phyloP scores from a whole-genome alignment of 2,113 vertebrate genomes.

The Notechis scutatus region DNA sequence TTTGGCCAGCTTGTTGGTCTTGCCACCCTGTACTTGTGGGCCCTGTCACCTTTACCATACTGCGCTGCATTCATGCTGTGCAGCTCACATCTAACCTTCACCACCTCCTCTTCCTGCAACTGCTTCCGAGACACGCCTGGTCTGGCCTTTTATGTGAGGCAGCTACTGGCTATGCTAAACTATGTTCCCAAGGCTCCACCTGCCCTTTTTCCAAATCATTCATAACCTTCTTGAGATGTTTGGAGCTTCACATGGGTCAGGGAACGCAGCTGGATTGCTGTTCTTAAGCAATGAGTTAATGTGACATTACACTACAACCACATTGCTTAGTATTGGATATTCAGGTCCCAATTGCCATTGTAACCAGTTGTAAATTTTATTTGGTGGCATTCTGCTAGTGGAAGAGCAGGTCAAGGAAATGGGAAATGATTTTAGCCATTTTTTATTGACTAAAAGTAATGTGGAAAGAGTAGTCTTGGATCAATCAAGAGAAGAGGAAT shows the following conservation, averaged over 20 bases:
- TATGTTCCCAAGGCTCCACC: not conserved
- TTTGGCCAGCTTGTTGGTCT: not conserved
- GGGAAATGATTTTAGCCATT: not conserved
- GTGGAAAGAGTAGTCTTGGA: not conserved
- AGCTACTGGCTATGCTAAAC: not conserved
- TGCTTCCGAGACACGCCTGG: not conserved
- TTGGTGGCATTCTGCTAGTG: not conserved
- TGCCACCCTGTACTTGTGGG: not conserved
- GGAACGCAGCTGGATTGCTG: not conserved
- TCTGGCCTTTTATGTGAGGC: not conserved
- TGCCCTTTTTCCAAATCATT: not conserved
- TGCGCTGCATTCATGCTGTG: not conserved
- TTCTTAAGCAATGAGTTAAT: not conserved
- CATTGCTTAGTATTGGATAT: not conserved
- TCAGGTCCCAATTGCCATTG: not conserved
- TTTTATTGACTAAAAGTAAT: not conserved
- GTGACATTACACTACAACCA: not conserved
- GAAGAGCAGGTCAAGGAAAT: not conserved
- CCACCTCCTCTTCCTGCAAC: not conserved
- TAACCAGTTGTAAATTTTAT: not conserved
- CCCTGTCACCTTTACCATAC: not conserved
- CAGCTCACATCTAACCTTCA: not conserved
- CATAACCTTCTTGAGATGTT: not conserved
- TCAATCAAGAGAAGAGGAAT: not conserved
- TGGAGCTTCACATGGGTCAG: not conserved